Conservation (phyloP, 2,797 vertebrate genomes). For the Amblyraja radiata region DNA sequence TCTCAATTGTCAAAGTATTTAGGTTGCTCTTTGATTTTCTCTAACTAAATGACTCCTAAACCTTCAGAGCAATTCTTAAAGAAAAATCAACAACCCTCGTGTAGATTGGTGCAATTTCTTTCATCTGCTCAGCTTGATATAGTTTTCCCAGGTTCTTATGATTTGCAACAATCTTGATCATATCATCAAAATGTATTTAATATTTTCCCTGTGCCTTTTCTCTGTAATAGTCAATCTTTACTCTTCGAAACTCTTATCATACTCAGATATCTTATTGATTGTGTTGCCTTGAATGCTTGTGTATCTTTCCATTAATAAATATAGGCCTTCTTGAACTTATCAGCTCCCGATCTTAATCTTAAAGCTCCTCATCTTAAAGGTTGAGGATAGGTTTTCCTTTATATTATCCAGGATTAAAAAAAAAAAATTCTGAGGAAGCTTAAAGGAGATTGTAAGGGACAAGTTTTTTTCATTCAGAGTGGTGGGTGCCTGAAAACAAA, state of each 20-base stretch:
- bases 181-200: background rate
- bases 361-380: background rate
- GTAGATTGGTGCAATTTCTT: background rate
- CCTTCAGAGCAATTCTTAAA: background rate
- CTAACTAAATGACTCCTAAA: background rate
- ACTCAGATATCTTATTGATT: background rate
- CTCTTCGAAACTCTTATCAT: background rate
- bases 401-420: background rate
- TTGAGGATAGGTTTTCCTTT: background rate
- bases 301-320: background rate
- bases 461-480: no score
- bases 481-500: no score
- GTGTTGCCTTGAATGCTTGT: background rate
- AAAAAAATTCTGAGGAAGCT: no score
- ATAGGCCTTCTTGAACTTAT: background rate
- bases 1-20: background rate
- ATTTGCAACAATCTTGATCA: background rate
- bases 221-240: background rate
- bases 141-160: background rate
- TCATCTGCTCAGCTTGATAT: background rate
- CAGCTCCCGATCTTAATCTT: background rate
- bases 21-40: background rate
- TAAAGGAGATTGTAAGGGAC: no score
- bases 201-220: background rate
- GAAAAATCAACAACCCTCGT: background rate